These are phyloP conservation scores for Myoxocephalus aenaeus DNA, from an alignment of 2,797 vertebrate genomes.

Conservation along the genomic window DNA sequence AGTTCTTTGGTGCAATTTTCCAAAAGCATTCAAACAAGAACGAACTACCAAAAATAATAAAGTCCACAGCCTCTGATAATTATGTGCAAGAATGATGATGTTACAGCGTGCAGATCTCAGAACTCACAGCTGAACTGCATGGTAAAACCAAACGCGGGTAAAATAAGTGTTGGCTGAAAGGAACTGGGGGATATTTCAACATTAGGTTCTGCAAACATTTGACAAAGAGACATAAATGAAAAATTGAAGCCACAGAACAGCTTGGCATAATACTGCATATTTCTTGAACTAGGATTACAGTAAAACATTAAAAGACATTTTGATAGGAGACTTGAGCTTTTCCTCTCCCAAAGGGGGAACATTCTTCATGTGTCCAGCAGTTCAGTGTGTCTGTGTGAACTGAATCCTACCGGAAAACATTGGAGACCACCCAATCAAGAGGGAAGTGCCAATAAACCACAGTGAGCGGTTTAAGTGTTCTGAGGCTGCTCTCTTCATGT, in stretches of 20 bases:
- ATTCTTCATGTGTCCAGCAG: slow-evolving; percentile 29
- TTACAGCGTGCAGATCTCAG: slow-evolving; percentile 30
- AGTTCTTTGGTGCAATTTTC: slow-evolving; percentile 20
- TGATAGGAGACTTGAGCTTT: slow-evolving; percentile 20
- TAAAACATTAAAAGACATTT: slow-evolving; percentile 32
- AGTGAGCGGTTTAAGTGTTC: slow-evolving; percentile 44
- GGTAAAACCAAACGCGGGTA: slow-evolving; percentile 18
- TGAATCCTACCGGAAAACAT: slow-evolving; percentile 43
- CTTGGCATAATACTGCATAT: slow-evolving; percentile 32
- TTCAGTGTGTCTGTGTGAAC: slow-evolving; percentile 13
- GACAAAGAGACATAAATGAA: slow-evolving; percentile 22
- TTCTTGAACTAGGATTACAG: slow-evolving; percentile 35
- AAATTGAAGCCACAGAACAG: slow-evolving; percentile 28
- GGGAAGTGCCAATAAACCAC: slow-evolving; percentile 64
- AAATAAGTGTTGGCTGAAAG: slow-evolving; percentile 14
- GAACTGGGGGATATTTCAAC: not conserved
- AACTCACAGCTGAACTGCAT: slow-evolving; percentile 17
- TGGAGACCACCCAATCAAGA: slow-evolving; percentile 67
- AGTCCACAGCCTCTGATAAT: slow-evolving; percentile 36
- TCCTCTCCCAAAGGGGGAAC: slow-evolving; percentile 19
- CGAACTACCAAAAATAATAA: slow-evolving; percentile 48
- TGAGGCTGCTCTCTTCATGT: slow-evolving; percentile 63
- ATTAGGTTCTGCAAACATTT: slow-evolving; percentile 11
- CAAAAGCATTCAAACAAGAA: slow-evolving; percentile 46
- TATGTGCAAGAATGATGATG: slow-evolving; percentile 38